Percentiles rank a stretch among this genome's conserved stretches.
Evolutionary conservation across 2,797 vertebrate species (phyloP).

Genomic region (Buceros bicornis): DNA sequence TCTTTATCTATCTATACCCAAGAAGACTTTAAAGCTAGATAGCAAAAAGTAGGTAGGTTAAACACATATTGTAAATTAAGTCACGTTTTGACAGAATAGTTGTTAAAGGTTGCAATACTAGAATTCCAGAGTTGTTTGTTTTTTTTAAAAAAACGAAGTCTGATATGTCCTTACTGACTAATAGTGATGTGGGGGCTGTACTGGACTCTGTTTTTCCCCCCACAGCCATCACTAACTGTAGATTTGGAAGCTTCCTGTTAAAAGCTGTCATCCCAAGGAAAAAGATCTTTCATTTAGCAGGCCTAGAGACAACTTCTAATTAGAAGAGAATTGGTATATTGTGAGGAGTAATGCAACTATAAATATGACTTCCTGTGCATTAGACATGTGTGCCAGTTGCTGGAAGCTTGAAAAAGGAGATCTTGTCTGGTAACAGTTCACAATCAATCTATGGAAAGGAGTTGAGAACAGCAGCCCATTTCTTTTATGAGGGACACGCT

Average conservation of each 20-base stretch:
- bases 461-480: slow-evolving; percentile 22
- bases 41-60: not conserved
- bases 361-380: slow-evolving; percentile 71
- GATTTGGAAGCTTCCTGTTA: not conserved
- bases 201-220: not conserved
- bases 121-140: not conserved
- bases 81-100: not conserved
- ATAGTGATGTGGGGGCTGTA: not conserved
- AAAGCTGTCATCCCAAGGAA: not conserved
- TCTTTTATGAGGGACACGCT: slow-evolving; percentile 45
- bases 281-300: slow-evolving; percentile 42
- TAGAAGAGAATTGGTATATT: slow-evolving; percentile 60
- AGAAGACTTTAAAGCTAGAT: not conserved
- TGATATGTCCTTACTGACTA: not conserved
- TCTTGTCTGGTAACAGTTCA: slow-evolving; percentile 69
- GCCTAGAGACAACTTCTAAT: slow-evolving; percentile 20
- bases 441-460: slow-evolving; percentile 59
- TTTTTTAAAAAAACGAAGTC: not conserved
- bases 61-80: not conserved
- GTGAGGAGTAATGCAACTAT: slow-evolving; percentile 57
- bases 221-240: not conserved
- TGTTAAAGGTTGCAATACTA: not conserved
- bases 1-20: not conserved
- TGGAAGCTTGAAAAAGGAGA: slow-evolving; percentile 60
- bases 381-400: slow-evolving; percentile 42